Percentiles rank a stretch among this genome's conserved stretches.
These are phyloP conservation scores for Clarias pachynema DNA, from an alignment of 2,797 vertebrate species.

Conservation along the genomic window DNA sequence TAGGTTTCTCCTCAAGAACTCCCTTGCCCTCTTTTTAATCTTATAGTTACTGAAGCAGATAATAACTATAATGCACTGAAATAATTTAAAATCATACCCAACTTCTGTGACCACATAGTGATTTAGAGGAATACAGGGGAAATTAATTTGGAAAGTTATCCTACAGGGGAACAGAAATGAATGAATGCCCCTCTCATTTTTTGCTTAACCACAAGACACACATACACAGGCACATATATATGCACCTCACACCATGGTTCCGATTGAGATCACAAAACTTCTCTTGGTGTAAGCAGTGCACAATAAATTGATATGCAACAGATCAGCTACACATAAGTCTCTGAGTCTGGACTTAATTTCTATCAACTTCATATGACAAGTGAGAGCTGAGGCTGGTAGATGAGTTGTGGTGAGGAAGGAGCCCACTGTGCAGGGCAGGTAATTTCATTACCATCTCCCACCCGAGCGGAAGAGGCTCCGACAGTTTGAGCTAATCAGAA, in stretches of 20 bases:
- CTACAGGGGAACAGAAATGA: slow-evolving; percentile 32
- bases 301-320: slow-evolving; percentile 31
- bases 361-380: slow-evolving; percentile 27
- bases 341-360: slow-evolving; percentile 39
- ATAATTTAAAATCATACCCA: slow-evolving; percentile 54
- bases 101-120: slow-evolving; percentile 26
- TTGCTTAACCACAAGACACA: neutral
- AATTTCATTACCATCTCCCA: slow-evolving; percentile 79
- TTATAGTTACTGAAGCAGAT: slow-evolving; percentile 59
- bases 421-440: slow-evolving; percentile 65
- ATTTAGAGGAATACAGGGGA: slow-evolving; percentile 25
- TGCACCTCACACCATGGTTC: slow-evolving; percentile 14
- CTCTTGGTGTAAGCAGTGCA: slow-evolving; percentile 9
- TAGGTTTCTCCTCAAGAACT: slow-evolving; percentile 24
- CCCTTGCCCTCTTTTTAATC: slow-evolving; percentile 48
- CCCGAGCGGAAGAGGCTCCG: slow-evolving; percentile 70
- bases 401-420: slow-evolving; percentile 35
- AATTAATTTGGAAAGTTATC: slow-evolving; percentile 36
- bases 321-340: slow-evolving; percentile 24
- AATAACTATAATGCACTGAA: slow-evolving; percentile 56
- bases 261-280: slow-evolving; percentile 14
- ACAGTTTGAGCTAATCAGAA: slow-evolving; percentile 81
- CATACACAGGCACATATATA: slow-evolving; percentile 7
- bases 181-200: neutral
- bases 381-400: slow-evolving; percentile 24